Base-by-base conservation (phyloP, 23 tunicate species). In the Halocynthia aurantium region DNA sequence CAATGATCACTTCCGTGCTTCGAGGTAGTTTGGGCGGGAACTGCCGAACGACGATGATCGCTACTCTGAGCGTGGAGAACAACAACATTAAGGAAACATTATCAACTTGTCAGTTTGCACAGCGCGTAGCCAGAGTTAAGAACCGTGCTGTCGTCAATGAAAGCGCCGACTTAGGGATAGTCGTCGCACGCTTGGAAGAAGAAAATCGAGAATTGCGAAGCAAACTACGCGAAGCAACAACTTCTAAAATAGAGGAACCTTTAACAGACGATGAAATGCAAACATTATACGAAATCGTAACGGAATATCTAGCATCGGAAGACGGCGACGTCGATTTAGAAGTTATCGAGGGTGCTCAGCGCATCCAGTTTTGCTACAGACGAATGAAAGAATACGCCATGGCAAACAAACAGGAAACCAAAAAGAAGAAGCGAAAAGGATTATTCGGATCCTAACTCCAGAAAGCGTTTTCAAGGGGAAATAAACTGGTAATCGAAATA, bases 101-200 rank as follows among this genome's bases (percentile, higher is more conserved):
- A 9, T 88, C 99, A 5, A 88, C 99, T 65, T 94, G 99, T 62
- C 76, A 87, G 44, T 94, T 94, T 66, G 99, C 94, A 19, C 99
- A 94, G 63, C 70, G 86, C 22, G 99, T 94, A 15, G 87, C 87
- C 22, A 69, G 77, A 50, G 88, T 94, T 70, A 60, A 77, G 18
- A 94, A 94, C 77, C 61, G 73, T 53, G 84, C 97, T 53, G 66
- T 77, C 15, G 64, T 86, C 65, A 94, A 94, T 69, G 80, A 88
- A 77, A 62, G 78, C 17, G 82, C 73, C 8, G 99, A 94, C 61
- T 55, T 82, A 8, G 90, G 81, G 20, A 20, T 83, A 6, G 68
- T 87, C 21, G 93, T 94, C 57, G 84, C 89, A 22, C 80, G 78
- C 40, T 69, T 94, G 7, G 53, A 76, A 53, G 75, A 81, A 51